Percentiles rank a stretch among this genome's conserved stretches.
These are phyloP conservation scores for Anneissia japonica DNA, from an alignment of 35 echinoderm and acorn worm genomes.

Conservation along the genomic window DNA sequence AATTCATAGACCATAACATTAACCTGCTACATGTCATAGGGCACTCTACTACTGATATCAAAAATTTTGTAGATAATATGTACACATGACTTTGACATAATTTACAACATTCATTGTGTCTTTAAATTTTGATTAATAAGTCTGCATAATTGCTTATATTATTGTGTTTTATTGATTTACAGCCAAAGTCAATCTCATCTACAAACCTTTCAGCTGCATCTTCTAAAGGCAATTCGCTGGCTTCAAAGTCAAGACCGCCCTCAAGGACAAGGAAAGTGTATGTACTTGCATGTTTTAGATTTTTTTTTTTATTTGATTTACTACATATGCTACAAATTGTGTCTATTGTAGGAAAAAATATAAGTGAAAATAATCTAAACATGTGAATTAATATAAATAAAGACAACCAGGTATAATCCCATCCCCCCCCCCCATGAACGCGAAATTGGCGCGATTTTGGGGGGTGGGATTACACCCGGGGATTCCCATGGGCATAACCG, in stretches of 20 bases:
- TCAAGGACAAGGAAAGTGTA: neutral
- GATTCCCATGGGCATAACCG: too few relatives aligned
- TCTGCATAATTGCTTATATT: too few relatives aligned
- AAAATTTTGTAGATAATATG: neutral
- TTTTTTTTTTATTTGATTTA: neutral
- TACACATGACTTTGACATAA: too few relatives aligned
- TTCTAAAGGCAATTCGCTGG: neutral
- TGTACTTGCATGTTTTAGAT: neutral
- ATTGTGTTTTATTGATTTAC: slow-evolving; percentile 52
- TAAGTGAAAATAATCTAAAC: too few relatives aligned
- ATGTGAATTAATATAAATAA: too few relatives aligned
- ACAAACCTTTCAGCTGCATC: neutral
- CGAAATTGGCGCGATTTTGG: too few relatives aligned
- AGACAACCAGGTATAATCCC: too few relatives aligned
- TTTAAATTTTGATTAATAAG: too few relatives aligned
- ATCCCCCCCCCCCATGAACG: too few relatives aligned
- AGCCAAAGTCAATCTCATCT: neutral
- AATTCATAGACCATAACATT: slow-evolving; percentile 55
- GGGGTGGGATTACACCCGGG: too few relatives aligned
- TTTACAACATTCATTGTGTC: too few relatives aligned
- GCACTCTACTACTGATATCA: neutral
- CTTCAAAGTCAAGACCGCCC: neutral
- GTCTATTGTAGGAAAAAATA: too few relatives aligned
- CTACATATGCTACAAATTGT: neutral
- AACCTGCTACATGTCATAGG: slow-evolving; percentile 44